Conservation (phyloP, 2,113 vertebrate species). For the Petromus typicus region DNA sequence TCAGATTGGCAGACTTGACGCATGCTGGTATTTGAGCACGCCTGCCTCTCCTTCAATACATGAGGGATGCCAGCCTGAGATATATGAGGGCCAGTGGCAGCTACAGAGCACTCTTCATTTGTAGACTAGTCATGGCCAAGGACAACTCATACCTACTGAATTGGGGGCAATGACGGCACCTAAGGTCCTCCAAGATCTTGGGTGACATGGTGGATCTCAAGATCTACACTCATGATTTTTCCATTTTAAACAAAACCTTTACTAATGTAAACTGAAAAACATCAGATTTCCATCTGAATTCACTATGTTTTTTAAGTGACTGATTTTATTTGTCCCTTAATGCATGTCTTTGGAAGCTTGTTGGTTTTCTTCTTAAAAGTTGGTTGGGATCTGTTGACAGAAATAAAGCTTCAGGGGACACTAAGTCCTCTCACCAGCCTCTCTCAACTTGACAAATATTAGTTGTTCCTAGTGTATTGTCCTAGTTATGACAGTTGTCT, state of each 20-base stretch:
- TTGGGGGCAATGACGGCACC: rapidly evolving
- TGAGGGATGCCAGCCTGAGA: background rate
- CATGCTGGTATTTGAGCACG: rapidly evolving
- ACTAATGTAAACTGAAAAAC: background rate
- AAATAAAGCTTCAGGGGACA: constrained; percentile 12
- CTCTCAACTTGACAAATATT: background rate
- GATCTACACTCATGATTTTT: background rate
- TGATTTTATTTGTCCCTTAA: background rate
- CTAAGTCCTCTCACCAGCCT: background rate
- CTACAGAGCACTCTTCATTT: background rate
- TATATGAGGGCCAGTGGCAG: too few species aligned
- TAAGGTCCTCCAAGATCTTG: background rate
- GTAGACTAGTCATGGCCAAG: background rate
- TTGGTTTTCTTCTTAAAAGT: constrained; percentile 13
- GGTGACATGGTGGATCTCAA: background rate
- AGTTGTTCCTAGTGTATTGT: background rate
- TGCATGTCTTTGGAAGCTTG: background rate
- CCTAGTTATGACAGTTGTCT: constrained; percentile 31
- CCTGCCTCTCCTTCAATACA: background rate
- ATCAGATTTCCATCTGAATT: background rate
- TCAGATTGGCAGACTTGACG: background rate
- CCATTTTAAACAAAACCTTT: background rate
- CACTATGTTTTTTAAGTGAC: background rate
- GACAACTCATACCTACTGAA: too few species aligned
- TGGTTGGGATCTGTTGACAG: background rate